Evolutionary conservation across 2,888 invertebrate species (phyloP).

Genomic region (Allolobophora icterica): DNA sequence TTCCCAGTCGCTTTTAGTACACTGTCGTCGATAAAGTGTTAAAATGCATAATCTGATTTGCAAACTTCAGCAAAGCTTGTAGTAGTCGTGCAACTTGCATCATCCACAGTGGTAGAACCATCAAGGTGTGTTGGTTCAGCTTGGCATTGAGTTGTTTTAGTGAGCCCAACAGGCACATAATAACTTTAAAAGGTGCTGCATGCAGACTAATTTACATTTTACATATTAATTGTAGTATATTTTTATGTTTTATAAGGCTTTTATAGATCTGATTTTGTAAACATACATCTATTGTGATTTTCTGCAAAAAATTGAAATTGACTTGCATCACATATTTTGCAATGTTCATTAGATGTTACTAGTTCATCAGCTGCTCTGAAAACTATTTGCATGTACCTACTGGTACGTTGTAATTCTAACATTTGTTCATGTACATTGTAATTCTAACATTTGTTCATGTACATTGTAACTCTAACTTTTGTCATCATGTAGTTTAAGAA

Average conservation of each 20-base stretch:
- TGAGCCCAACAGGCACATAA: too few species aligned
- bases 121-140: too few species aligned
- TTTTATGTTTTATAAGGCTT: background rate
- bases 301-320: background rate
- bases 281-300: background rate
- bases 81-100: too few species aligned
- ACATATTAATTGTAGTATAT: too few species aligned
- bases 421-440: background rate
- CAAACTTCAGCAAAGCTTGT: too few species aligned
- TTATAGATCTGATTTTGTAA: slow-evolving; percentile 9
- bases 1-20: too few species aligned
- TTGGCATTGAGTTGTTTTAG: too few species aligned
- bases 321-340: background rate
- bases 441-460: background rate
- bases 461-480: background rate
- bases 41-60: too few species aligned
- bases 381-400: background rate
- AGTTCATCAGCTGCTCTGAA: background rate
- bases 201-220: too few species aligned
- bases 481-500: background rate
- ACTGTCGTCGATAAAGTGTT: too few species aligned
- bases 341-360: background rate
- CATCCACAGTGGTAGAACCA: too few species aligned
- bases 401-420: background rate
- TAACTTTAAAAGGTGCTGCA: too few species aligned